phyloP scores from a whole-genome alignment of 2,888 invertebrate genomes.

The Metallyticus violacea region DNA sequence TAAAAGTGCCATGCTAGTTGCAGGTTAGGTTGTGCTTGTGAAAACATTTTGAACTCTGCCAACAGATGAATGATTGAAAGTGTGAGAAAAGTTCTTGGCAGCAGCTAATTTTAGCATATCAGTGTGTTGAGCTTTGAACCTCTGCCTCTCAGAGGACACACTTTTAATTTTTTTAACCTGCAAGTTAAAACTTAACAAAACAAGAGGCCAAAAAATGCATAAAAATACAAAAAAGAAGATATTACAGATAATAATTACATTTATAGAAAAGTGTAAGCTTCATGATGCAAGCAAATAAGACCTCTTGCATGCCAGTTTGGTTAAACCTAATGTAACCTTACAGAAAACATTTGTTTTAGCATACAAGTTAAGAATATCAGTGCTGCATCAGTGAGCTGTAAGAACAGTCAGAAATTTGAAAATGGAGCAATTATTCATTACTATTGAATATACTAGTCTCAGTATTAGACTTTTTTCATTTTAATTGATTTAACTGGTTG shows the following conservation, averaged over 20 bases:
- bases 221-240: constrained; percentile 9
- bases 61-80: not conserved
- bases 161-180: constrained; percentile 8
- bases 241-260: constrained; percentile 1
- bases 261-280: constrained; percentile 5
- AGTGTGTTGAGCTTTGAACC: constrained; percentile 40
- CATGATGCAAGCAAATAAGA: constrained; percentile 6
- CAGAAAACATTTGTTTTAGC: not conserved
- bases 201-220: not conserved
- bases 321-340: constrained; percentile 2
- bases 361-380: not conserved
- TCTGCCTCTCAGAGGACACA: constrained; percentile 13
- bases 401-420: constrained; percentile 9
- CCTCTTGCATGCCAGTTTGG: constrained; percentile 18
- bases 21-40: constrained; percentile 18
- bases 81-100: not conserved
- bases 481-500: not conserved
- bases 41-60: constrained; percentile 4
- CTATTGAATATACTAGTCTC: constrained; percentile 24
- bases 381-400: constrained; percentile 3
- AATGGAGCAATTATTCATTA: constrained; percentile 8
- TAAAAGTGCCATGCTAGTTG: constrained; percentile 20
- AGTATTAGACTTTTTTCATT: constrained; percentile 12
- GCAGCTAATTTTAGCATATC: constrained; percentile 44
- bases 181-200: not conserved